Base-by-base conservation (phyloP, 1,140 invertebrate genomes). In the Drosophila setifemur region DNA sequence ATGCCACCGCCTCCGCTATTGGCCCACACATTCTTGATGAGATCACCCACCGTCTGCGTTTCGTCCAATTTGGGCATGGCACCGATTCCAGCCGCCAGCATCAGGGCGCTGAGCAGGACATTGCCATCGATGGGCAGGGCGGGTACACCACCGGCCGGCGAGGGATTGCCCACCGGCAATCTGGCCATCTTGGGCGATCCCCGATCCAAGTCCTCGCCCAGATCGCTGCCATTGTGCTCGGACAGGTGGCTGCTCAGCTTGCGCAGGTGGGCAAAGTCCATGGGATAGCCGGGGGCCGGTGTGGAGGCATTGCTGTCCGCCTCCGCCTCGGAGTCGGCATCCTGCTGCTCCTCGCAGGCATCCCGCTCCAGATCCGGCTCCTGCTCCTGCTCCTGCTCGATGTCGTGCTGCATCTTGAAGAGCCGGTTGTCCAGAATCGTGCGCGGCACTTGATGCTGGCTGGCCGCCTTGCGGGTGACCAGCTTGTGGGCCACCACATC, bases 341-440 rank as follows among this genome's bases (percentile, higher is more conserved):
- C 86, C 0, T 57, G 63, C 4, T 35, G 77, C 0, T 44, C n/a
- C n/a, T n/a, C n/a, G n/a, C n/a, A n/a, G 3, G 25, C 52, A 45
- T 77, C 86, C 0, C 53, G 63, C 4, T 35, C 0, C 40, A 94
- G 94, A 31, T 93, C 93, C 68, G 93, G 37, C 19, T 85, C 64
- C 1, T 93, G 12, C 14, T 12, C 64, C 1, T 93, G 12, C 14
- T 12, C 93, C 72, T 94, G 54, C 6, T 74, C 70, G 4, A 53
- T 43, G 2, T 94, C 75, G 81, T 85, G 75, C 86, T 91, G 68
- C 83, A 91, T 91, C 90, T 97, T 98, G 92, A 96, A 98, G 77
- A 96, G 94, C 92, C 99, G 99, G 92, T 98, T 98, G 33, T 97
- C 93, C 4, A 99, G 93, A 2, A 97, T 98, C 48, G 97, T 98